Evolutionary conservation across 2,797 vertebrate genomes (phyloP), one percentile per base, ranked within the genome.

Genomic region (Danionella dracula): DNA sequence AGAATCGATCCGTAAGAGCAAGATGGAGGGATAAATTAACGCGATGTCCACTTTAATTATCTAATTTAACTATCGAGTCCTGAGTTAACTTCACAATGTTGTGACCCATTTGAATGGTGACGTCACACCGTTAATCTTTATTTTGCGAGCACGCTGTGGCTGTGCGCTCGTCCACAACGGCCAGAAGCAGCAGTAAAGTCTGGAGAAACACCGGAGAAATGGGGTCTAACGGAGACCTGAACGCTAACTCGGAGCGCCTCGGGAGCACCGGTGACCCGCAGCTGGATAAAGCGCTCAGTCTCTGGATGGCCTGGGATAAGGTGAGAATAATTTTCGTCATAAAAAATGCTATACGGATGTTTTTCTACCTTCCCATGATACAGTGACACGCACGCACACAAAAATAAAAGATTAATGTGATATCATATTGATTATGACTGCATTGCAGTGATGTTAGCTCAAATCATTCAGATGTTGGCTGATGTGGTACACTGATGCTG

Each of bases 281-380:
- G 84, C 85, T 97, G 31, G 92, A 95, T 81, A 76, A 81, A 48
- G 90, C 90, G 38, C 78, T 92, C 68, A 84, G 73, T 44, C 91
- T 84, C 71, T 96, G 94, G 94, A 76, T 95, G 32, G 76, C 72
- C 40, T 96, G 94, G 93, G 94, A 95, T 76, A 82, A 90, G 91
- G 93, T 95, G 73, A 78, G 87, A 54, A 20, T 21, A 27, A 27
- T 27, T 27, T 6, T n/a, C n/a, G n/a, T n/a, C n/a, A n/a, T n/a
- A n/a, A n/a, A n/a, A n/a, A n/a, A n/a, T n/a, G n/a, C n/a, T n/a
- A n/a, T n/a, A n/a, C n/a, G n/a, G n/a, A n/a, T n/a, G n/a, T n/a
- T n/a, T n/a, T n/a, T n/a, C n/a, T n/a, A n/a, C n/a, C n/a, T n/a
- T n/a, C n/a, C n/a, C n/a, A n/a, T n/a, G n/a, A n/a, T n/a, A n/a